phyloP scores from a whole-genome alignment of 2,888 invertebrate species.

The Trimorus sp. region DNA sequence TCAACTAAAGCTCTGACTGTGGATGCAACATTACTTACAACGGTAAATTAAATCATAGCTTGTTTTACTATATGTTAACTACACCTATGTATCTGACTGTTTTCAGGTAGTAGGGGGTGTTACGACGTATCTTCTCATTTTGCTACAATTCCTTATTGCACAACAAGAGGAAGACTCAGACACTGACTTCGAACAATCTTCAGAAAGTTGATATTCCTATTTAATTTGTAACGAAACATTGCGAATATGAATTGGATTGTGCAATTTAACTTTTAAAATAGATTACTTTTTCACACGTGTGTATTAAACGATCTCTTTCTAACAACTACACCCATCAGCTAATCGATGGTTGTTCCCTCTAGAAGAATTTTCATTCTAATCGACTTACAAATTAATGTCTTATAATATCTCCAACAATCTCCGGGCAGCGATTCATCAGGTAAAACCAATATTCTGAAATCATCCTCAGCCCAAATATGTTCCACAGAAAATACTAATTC shows the following conservation, averaged over 20 bases:
- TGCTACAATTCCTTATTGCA: constrained; percentile 73
- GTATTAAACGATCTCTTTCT: neutral
- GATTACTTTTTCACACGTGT: neutral
- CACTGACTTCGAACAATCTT: too few species aligned
- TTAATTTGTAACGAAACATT: too few species aligned
- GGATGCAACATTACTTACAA: constrained; percentile 71
- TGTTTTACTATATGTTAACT: too few species aligned
- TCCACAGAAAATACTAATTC: constrained; percentile 13
- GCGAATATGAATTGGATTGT: neutral
- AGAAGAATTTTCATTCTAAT: too few species aligned
- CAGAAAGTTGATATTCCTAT: too few species aligned
- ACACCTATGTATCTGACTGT: too few species aligned
- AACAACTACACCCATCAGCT: too few species aligned
- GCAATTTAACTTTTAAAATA: neutral
- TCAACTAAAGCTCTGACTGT: constrained; percentile 70
- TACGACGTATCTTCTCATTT: constrained; percentile 73
- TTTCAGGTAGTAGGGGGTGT: constrained; percentile 73
- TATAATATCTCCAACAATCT: too few species aligned
- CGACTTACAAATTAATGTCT: too few species aligned
- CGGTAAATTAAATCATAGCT: too few species aligned
- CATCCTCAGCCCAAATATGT: neutral
- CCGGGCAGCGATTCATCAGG: neutral
- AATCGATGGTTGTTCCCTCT: too few species aligned
- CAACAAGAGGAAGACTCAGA: neutral
- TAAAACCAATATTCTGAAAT: neutral